phyloP scores from a whole-genome alignment of 2,113 vertebrate species.

The Noturus placidus region DNA sequence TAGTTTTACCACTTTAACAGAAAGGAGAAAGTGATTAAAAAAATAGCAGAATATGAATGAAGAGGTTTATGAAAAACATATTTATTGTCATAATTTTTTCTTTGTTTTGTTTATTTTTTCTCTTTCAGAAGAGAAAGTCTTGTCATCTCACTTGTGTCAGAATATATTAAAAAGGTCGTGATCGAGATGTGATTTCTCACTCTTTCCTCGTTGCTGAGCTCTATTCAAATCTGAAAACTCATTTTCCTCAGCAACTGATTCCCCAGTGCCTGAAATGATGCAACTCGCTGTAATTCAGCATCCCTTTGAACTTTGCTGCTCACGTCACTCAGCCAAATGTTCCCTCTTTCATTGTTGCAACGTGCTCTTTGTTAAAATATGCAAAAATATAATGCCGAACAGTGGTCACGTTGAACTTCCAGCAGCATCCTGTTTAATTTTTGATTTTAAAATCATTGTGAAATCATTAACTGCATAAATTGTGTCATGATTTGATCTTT shows the following conservation, averaged over 20 bases:
- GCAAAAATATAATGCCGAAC: slow-evolving; percentile 37
- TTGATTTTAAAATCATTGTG: slow-evolving; percentile 14
- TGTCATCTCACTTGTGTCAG: slow-evolving; percentile 47
- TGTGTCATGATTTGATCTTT: neutral
- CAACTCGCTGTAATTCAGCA: slow-evolving; percentile 71
- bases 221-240: slow-evolving; percentile 55
- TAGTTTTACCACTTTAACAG: neutral
- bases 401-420: neutral
- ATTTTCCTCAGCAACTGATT: slow-evolving; percentile 62
- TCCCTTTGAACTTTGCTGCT: slow-evolving; percentile 74
- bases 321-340: slow-evolving; percentile 68
- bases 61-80: slow-evolving; percentile 25
- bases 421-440: slow-evolving; percentile 12
- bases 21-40: neutral
- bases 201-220: slow-evolving; percentile 39
- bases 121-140: slow-evolving; percentile 17
- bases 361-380: slow-evolving; percentile 56
- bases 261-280: slow-evolving; percentile 71
- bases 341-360: slow-evolving; percentile 62
- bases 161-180: slow-evolving; percentile 52
- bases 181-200: slow-evolving; percentile 51
- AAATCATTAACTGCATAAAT: neutral
- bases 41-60: neutral
- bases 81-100: slow-evolving; percentile 26
- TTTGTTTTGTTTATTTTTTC: neutral